These are phyloP conservation scores for Hypena proboscidalis DNA, from an alignment of 2,888 invertebrate species.

Conservation along the genomic window DNA sequence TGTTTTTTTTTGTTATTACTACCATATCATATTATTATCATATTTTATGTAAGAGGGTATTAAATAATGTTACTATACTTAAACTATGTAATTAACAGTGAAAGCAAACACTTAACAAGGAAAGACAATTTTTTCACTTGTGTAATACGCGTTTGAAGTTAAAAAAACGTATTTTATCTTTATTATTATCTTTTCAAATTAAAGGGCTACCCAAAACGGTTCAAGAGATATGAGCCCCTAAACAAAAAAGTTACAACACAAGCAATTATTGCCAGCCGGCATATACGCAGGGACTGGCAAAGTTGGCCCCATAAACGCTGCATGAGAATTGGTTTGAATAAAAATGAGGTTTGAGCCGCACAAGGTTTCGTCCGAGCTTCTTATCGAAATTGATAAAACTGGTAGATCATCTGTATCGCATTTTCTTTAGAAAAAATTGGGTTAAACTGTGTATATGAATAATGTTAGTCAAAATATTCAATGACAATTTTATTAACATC, in stretches of 20 bases:
- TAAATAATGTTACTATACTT: no score
- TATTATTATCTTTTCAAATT: constrained; percentile 42
- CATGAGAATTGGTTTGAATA: constrained; percentile 59
- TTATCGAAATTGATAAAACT: constrained; percentile 42
- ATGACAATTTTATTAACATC: no score
- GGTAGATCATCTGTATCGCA: constrained; percentile 19
- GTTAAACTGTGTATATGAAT: no score
- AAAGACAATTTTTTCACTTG: no score
- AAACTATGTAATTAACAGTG: no score
- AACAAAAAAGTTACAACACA: constrained; percentile 44
- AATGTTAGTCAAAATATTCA: no score
- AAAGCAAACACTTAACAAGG: no score
- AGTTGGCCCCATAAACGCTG: constrained; percentile 57
- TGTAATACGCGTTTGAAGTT: no score
- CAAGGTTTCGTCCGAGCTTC: constrained; percentile 32
- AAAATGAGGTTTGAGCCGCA: constrained; percentile 43
- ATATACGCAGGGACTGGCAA: constrained; percentile 33
- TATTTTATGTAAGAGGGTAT: no score
- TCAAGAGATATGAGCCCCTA: constrained; percentile 30
- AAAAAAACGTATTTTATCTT: no score
- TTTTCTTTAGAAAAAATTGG: constrained; percentile 9
- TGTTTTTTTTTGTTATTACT: no score
- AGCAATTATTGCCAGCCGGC: constrained; percentile 48
- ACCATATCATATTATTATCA: no score
- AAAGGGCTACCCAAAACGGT: constrained; percentile 24